phyloP scores from a whole-genome alignment of 37 sponge, comb jelly and placozoan genomes.

The Cladorhizidae sp. region DNA sequence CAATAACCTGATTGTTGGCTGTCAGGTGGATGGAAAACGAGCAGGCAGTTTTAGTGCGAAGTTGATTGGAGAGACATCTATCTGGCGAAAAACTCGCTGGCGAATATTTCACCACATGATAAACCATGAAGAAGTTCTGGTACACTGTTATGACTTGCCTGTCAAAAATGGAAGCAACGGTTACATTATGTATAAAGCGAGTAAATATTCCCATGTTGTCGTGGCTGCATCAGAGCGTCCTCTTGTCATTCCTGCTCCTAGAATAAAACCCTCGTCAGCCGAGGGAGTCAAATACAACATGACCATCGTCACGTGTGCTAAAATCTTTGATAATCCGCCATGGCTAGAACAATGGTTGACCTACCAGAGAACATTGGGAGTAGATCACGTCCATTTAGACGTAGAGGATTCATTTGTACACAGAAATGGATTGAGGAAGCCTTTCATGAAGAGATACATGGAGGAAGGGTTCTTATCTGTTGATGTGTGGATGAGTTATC shows the following conservation, averaged over 20 bases:
- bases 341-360: constrained; percentile 21
- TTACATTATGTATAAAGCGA: constrained; percentile 8
- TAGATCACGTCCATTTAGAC: constrained; percentile 24
- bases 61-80: constrained; percentile 21
- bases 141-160: constrained; percentile 21
- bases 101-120: constrained; percentile 9
- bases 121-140: constrained; percentile 24
- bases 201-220: not conserved
- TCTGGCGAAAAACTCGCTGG: constrained; percentile 15
- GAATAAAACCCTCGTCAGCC: not conserved
- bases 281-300: constrained; percentile 1
- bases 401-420: constrained; percentile 13
- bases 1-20: constrained; percentile 21
- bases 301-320: constrained; percentile 20
- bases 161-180: constrained; percentile 6
- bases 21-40: constrained; percentile 3
- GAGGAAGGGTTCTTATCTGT: constrained; percentile 25
- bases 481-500: constrained; percentile 9
- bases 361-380: constrained; percentile 27
- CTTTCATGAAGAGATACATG: constrained; percentile 3
- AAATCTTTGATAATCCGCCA: constrained; percentile 10
- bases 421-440: not conserved
- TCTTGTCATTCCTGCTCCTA: constrained; percentile 10
- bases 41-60: not conserved
- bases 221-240: constrained; percentile 33